A percentile compares a stretch with the other conserved stretches of the same genome.
Evolutionary conservation across 2,113 vertebrate species (phyloP).

Genomic region (Aspidoscelis tigris): DNA sequence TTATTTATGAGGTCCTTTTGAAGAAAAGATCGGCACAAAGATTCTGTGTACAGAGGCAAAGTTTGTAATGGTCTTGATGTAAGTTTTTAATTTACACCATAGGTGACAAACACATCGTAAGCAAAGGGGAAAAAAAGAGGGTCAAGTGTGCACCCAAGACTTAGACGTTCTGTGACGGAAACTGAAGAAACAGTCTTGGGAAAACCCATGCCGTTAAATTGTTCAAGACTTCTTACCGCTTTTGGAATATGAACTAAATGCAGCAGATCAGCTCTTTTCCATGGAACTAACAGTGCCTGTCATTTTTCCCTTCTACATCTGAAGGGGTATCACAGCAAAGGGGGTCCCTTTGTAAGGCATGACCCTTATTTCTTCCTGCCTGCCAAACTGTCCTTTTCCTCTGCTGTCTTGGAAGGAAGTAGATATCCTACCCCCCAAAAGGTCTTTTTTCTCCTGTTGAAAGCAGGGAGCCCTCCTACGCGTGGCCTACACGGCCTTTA

Average conservation of each 20-base stretch:
- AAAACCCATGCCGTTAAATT: constrained; percentile 43
- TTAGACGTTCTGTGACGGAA: constrained; percentile 58
- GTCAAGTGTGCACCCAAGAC: constrained; percentile 65
- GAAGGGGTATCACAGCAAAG: constrained; percentile 59
- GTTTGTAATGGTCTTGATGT: constrained; percentile 75
- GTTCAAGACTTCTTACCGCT: constrained; percentile 51
- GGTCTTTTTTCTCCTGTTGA: constrained; percentile 49
- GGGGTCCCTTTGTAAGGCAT: constrained; percentile 60
- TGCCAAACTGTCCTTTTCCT: constrained; percentile 46
- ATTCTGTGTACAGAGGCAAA: constrained; percentile 77
- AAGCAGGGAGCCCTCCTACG: constrained; percentile 59
- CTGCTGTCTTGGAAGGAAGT: constrained; percentile 33
- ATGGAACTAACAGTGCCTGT: constrained; percentile 65
- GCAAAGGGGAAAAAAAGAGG: constrained; percentile 58
- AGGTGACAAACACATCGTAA: constrained; percentile 69
- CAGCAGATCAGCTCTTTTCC: constrained; percentile 46
- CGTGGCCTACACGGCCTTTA: constrained; percentile 57
- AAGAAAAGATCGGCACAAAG: constrained; percentile 80
- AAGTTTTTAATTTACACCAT: constrained; percentile 76
- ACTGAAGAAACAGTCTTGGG: constrained; percentile 64
- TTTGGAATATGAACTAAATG: constrained; percentile 50
- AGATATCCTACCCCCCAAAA: neutral
- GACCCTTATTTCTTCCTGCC: constrained; percentile 38
- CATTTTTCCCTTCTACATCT: constrained; percentile 67
- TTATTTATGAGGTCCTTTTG: constrained; percentile 82